Evolutionary conservation across 2,888 invertebrate genomes (phyloP).

Genomic region (Oxycera nigricornis): DNA sequence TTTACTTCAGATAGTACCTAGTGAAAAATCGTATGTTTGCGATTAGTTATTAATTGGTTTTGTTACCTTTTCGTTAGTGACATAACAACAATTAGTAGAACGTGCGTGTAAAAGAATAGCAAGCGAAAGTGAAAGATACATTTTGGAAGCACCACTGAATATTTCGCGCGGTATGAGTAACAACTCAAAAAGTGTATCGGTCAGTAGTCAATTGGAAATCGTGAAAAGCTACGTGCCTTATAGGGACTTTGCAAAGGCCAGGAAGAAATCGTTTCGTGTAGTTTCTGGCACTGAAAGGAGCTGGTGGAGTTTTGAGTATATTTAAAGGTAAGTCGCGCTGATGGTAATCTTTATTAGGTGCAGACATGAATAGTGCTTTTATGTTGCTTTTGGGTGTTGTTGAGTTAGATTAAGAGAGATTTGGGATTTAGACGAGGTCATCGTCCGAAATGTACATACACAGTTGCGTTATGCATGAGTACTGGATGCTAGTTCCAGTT

Average conservation of each 20-base stretch:
- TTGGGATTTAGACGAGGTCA: no score
- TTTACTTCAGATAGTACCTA: neutral
- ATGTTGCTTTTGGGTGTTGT: neutral
- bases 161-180: slow-evolving; percentile 28
- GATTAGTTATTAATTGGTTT: neutral
- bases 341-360: neutral
- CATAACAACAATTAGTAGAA: neutral
- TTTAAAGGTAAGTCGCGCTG: neutral
- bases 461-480: no score
- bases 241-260: slow-evolving; percentile 22
- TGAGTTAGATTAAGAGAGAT: neutral
- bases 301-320: neutral
- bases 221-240: slow-evolving; percentile 34
- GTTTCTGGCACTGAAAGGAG: neutral
- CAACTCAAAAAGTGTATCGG: slow-evolving; percentile 17
- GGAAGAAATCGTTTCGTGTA: slow-evolving; percentile 10
- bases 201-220: neutral
- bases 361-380: neutral
- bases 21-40: neutral
- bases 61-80: neutral
- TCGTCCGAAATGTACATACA: no score
- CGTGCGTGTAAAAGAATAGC: neutral
- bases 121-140: neutral
- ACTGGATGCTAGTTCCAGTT: no score
- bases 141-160: neutral